Percentiles rank a stretch among this genome's conserved stretches.
Conservation (phyloP, 2,888 invertebrate genomes). For the Agrochola circellaris region DNA sequence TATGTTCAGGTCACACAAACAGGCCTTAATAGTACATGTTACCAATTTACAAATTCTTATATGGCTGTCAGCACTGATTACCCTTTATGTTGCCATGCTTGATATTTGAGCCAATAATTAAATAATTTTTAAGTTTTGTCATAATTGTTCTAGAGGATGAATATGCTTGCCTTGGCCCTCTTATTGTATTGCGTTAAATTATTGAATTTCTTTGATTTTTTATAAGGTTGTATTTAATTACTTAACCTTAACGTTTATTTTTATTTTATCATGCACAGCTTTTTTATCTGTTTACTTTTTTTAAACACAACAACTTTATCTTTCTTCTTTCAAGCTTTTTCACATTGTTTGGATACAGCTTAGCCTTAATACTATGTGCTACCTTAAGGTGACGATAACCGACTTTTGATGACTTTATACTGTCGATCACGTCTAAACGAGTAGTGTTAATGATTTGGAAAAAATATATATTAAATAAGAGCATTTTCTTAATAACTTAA, state of each 20-base stretch:
- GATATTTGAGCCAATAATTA: constrained; percentile 63
- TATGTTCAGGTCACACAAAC: constrained; percentile 67
- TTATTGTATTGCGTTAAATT: constrained; percentile 27
- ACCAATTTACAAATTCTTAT: constrained; percentile 72
- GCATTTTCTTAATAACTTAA: too few relatives aligned
- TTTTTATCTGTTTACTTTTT: background rate
- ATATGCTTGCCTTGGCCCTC: constrained; percentile 47
- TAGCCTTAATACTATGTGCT: background rate
- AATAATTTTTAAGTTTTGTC: constrained; percentile 57
- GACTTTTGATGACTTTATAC: too few relatives aligned
- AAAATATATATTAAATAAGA: too few relatives aligned
- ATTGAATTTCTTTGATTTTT: constrained; percentile 35
- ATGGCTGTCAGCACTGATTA: constrained; percentile 71
- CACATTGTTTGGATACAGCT: background rate
- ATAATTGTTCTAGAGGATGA: constrained; percentile 41
- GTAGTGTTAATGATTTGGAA: too few relatives aligned
- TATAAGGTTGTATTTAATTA: constrained; percentile 39
- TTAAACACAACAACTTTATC: background rate
- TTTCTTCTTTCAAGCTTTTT: background rate
- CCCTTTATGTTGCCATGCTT: constrained; percentile 58
- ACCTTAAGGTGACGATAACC: too few relatives aligned
- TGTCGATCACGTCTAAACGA: too few relatives aligned
- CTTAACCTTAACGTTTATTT: background rate
- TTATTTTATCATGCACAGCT: background rate
- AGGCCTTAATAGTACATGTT: constrained; percentile 66